These are phyloP conservation scores for Colletes collaris DNA, from an alignment of 2,888 invertebrate genomes.

Conservation along the genomic window DNA sequence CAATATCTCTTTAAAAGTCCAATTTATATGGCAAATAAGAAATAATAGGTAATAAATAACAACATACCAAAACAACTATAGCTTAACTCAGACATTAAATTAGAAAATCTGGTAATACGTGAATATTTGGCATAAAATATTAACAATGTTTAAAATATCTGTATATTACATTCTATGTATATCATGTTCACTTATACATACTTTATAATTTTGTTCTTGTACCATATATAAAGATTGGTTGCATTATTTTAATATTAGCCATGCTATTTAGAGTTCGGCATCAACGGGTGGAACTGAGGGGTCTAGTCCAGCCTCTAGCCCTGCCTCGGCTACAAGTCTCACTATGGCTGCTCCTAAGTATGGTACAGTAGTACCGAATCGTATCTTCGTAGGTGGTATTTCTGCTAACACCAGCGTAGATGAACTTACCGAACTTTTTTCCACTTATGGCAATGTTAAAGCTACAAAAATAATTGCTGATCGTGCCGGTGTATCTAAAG, in stretches of 20 bases:
- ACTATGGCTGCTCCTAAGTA: constrained; percentile 82
- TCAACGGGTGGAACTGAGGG: constrained; percentile 82
- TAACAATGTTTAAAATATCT: neutral
- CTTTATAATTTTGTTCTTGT: neutral
- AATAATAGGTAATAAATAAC: neutral
- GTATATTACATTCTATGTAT: neutral
- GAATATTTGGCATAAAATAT: neutral
- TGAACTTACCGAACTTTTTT: constrained; percentile 95
- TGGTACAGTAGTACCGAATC: constrained; percentile 95
- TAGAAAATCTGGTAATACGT: neutral
- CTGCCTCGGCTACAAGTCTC: constrained; percentile 79
- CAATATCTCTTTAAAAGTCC: no score
- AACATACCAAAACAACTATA: neutral
- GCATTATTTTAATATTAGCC: constrained; percentile 28
- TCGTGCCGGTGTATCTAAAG: constrained; percentile 96
- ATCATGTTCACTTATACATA: neutral
- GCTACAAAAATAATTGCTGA: constrained; percentile 98
- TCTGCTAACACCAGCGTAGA: constrained; percentile 96
- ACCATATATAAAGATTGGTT: constrained; percentile 8
- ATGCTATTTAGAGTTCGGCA: constrained; percentile 77
- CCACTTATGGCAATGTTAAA: constrained; percentile 94
- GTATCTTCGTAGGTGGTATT: constrained; percentile 98
- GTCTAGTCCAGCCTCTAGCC: constrained; percentile 82
- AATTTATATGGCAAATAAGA: neutral
- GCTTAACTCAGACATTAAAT: neutral